Conservation (phyloP, 2,888 invertebrate genomes). For the Eugnorisma glareosa region DNA sequence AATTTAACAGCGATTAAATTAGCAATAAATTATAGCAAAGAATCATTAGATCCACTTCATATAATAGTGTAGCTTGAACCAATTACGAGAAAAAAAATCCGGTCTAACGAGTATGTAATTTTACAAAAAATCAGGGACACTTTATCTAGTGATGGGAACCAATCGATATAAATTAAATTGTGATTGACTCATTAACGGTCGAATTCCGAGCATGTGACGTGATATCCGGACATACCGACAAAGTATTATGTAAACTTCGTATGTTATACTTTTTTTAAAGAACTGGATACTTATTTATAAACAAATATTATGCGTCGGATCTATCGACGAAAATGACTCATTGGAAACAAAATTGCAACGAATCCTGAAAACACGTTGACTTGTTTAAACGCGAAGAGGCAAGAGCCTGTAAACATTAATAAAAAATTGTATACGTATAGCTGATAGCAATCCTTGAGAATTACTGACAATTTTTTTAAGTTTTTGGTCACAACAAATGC, state of each 20-base stretch:
- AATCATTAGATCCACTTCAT: slow-evolving; percentile 57
- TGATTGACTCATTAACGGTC: slow-evolving; percentile 63
- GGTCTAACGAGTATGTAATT: slow-evolving; percentile 66
- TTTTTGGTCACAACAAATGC: neutral
- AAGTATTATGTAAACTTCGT: slow-evolving; percentile 28
- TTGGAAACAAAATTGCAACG: neutral
- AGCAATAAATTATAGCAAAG: slow-evolving; percentile 54
- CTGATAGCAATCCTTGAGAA: neutral
- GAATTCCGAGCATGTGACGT: slow-evolving; percentile 49
- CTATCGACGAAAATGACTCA: neutral
- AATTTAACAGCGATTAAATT: slow-evolving; percentile 39
- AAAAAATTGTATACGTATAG: neutral
- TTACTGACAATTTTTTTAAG: neutral
- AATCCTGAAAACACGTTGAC: slow-evolving; percentile 1
- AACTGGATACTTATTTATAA: neutral
- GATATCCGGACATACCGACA: slow-evolving; percentile 32
- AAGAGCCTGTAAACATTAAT: neutral
- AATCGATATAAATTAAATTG: slow-evolving; percentile 64
- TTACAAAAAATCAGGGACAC: slow-evolving; percentile 71
- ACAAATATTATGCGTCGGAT: neutral
- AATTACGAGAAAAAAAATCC: slow-evolving; percentile 69
- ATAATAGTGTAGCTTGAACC: slow-evolving; percentile 64
- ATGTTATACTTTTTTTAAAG: neutral
- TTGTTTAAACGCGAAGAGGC: neutral
- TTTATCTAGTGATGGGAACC: slow-evolving; percentile 70